Conservation (phyloP, 2,888 invertebrate species). For the Hyppa rectilinea region DNA sequence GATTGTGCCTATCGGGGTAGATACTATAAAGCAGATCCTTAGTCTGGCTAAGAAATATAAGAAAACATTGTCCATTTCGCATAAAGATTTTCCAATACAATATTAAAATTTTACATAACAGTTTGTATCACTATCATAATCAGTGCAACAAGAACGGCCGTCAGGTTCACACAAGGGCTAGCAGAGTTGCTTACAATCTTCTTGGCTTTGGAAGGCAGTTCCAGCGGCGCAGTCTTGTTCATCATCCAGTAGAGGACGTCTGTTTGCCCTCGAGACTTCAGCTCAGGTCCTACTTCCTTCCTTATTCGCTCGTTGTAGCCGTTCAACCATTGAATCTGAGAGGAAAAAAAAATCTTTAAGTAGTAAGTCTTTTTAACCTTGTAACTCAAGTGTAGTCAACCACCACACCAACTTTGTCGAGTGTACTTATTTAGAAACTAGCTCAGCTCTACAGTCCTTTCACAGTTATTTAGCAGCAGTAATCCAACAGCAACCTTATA, state of each 20-base stretch:
- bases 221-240: conserved; percentile 93
- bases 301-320: conserved; percentile 94
- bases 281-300: conserved; percentile 93
- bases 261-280: conserved; percentile 93
- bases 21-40: conserved; percentile 9
- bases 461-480: neutral
- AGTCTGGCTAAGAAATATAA: neutral
- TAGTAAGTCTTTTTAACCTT: neutral
- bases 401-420: too few relatives aligned
- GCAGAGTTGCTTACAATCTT: conserved; percentile 63
- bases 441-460: neutral
- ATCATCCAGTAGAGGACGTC: conserved; percentile 96
- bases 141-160: conserved; percentile 11
- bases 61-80: neutral
- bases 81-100: conserved; percentile 6
- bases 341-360: too few relatives aligned
- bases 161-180: neutral
- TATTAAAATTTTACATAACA: conserved; percentile 41
- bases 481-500: neutral
- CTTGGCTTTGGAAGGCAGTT: conserved; percentile 77
- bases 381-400: neutral
- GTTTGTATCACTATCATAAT: conserved; percentile 17
- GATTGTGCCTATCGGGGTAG: too few relatives aligned
- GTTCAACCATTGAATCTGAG: conserved; percentile 95
- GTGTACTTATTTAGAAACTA: neutral